phyloP scores from a whole-genome alignment of 2,888 invertebrate species.

The Parnassius apollo region DNA sequence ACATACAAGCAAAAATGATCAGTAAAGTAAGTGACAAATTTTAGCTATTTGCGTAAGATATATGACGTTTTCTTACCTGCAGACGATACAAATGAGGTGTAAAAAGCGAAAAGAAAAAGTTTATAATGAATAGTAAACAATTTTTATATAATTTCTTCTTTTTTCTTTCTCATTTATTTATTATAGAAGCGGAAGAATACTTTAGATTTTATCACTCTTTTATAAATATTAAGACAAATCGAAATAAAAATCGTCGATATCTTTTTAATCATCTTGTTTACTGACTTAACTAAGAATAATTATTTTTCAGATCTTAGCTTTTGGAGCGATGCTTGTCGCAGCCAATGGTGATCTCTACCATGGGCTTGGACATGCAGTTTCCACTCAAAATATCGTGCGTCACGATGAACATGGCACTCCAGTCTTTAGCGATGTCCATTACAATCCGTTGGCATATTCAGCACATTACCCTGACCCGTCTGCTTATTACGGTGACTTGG shows the following conservation, averaged over 20 bases:
- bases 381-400: constrained; percentile 53
- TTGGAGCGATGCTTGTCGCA: constrained; percentile 49
- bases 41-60: too few relatives aligned
- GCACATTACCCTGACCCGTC: constrained; percentile 35
- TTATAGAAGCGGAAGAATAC: too few relatives aligned
- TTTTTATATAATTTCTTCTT: too few relatives aligned
- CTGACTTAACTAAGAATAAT: constrained; percentile 3
- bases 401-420: constrained; percentile 43
- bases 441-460: constrained; percentile 32
- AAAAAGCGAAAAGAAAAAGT: too few relatives aligned
- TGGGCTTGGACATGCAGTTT: constrained; percentile 44
- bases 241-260: too few relatives aligned
- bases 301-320: constrained; percentile 40
- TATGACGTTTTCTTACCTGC: too few relatives aligned
- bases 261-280: too few relatives aligned
- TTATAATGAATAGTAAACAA: too few relatives aligned
- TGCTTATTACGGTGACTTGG: constrained; percentile 36
- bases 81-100: too few relatives aligned
- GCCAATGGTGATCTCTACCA: constrained; percentile 61
- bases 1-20: constrained; percentile 28
- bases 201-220: too few relatives aligned
- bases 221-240: too few relatives aligned
- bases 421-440: constrained; percentile 38
- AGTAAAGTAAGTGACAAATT: constrained; percentile 27
- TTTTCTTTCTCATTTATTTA: too few relatives aligned